Evolutionary conservation across 2,888 invertebrate species (phyloP).

Genomic region (Microctonus brassicae): DNA sequence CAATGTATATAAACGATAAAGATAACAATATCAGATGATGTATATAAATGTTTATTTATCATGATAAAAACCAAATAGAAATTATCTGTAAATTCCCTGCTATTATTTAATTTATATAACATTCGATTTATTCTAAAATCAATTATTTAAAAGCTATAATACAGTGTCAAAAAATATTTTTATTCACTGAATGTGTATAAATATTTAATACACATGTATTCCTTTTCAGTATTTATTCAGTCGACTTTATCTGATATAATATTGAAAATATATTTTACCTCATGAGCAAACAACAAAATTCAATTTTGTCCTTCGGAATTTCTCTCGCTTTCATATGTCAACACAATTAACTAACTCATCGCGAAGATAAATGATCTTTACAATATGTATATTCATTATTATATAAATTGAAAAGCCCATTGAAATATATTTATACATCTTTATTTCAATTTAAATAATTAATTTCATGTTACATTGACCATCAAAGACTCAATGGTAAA

Average conservation of each 20-base stretch:
- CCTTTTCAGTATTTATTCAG: not conserved
- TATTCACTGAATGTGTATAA: not conserved
- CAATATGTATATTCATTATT: no score
- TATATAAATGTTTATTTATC: constrained; percentile 19
- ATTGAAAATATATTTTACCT: not conserved
- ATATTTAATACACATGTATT: not conserved
- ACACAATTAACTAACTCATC: no score
- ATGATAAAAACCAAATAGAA: constrained; percentile 32
- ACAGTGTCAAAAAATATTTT: not conserved
- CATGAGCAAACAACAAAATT: not conserved
- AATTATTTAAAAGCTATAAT: constrained; percentile 46
- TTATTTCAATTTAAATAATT: no score
- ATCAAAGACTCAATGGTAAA: not conserved
- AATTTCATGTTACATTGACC: not conserved
- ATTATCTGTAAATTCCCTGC: constrained; percentile 35
- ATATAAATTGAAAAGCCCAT: not conserved
- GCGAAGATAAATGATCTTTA: no score
- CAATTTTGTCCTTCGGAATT: not conserved
- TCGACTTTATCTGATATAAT: not conserved
- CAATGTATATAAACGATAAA: not conserved
- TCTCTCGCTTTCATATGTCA: not conserved
- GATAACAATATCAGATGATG: constrained; percentile 3
- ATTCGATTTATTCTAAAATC: constrained; percentile 43
- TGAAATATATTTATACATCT: no score
- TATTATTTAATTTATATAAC: constrained; percentile 37